Evolutionary conservation across 2,797 vertebrate species (phyloP).

Genomic region (Sebastes diaconus): DNA sequence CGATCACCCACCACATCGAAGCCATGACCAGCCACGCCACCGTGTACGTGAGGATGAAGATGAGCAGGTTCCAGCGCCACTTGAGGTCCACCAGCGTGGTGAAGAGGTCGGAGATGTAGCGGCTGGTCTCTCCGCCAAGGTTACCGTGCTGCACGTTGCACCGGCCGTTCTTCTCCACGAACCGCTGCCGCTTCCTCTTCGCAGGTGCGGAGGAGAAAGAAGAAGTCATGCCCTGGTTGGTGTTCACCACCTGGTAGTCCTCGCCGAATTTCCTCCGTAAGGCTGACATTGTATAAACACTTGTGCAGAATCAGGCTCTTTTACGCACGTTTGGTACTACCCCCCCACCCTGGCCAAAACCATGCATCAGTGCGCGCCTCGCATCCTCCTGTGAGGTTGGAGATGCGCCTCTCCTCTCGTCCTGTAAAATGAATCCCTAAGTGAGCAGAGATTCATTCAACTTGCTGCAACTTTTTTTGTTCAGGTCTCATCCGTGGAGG

Average conservation of each 20-base stretch:
- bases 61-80: slow-evolving; percentile 95
- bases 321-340: slow-evolving; percentile 59
- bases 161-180: slow-evolving; percentile 94
- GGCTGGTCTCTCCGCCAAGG: slow-evolving; percentile 90
- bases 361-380: slow-evolving; percentile 38
- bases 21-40: slow-evolving; percentile 95
- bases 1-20: slow-evolving; percentile 94
- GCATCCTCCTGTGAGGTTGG: slow-evolving; percentile 42
- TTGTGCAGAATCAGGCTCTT: slow-evolving; percentile 46
- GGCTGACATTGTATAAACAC: slow-evolving; percentile 80
- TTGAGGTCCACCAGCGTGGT: slow-evolving; percentile 93
- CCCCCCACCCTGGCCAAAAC: slow-evolving; percentile 13
- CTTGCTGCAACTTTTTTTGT: slow-evolving; percentile 53
- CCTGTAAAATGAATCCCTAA: slow-evolving; percentile 36
- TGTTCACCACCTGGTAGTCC: slow-evolving; percentile 89
- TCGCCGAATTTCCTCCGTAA: slow-evolving; percentile 89
- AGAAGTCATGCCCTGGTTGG: slow-evolving; percentile 67
- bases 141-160: slow-evolving; percentile 94
- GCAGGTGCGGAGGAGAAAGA: slow-evolving; percentile 66
- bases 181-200: slow-evolving; percentile 88
- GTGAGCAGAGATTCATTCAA: slow-evolving; percentile 49
- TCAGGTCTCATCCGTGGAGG: slow-evolving; percentile 9
- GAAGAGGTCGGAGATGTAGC: slow-evolving; percentile 92
- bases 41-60: slow-evolving; percentile 92
- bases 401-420: slow-evolving; percentile 44